Base-by-base conservation (phyloP, 2,113 vertebrate species). In the Mus musculus region DNA sequence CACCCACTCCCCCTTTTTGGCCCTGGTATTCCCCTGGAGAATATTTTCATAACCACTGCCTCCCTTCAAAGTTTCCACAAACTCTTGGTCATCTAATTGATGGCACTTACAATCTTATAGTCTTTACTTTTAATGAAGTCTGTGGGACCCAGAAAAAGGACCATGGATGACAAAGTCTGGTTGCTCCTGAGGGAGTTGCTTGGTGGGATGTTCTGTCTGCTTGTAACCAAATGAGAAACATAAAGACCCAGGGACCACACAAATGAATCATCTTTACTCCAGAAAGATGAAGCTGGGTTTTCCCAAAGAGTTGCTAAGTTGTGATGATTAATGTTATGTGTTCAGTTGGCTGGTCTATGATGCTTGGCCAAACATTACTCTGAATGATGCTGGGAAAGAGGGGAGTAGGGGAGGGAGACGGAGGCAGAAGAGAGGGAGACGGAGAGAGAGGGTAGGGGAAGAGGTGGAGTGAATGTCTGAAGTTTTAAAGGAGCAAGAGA, bases 111-210 rank as follows among this genome's bases (percentile, higher is more conserved):
- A 86, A 86, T 98, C 96, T 98, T 88, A 93, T 98, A 98, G 98
- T 98, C 97, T 96, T 96, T 97, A 92, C 81, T 97, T 98, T 97
- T 98, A 98, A 98, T 98, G 98, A 98, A 95, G 97, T 88, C 94
- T 93, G 65, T 91, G 91, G 95, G 95, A 96, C 95, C 95, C n/a
- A 61, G 89, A 96, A 96, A 86, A 72, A 93, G 96, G 90, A 87
- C 85, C 97, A 28, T 97, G 90, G 97, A 92, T 95, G 95, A 97
- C 90, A 97, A 97, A 97, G 95, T 71, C 93, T 76, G 94, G 77
- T 86, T 96, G 59, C 82, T 97, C 75, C 19, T 92, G 59, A 26
- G 14, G 73, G 59, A 97, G 28, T 49, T 63, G 61, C 88, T 30
- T 93, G 90, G 89, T 30, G 94, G 90, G 89, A 82, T 84, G 72